Evolutionary conservation across 2,797 vertebrate genomes (phyloP).

Genomic region (Danionella dracula): DNA sequence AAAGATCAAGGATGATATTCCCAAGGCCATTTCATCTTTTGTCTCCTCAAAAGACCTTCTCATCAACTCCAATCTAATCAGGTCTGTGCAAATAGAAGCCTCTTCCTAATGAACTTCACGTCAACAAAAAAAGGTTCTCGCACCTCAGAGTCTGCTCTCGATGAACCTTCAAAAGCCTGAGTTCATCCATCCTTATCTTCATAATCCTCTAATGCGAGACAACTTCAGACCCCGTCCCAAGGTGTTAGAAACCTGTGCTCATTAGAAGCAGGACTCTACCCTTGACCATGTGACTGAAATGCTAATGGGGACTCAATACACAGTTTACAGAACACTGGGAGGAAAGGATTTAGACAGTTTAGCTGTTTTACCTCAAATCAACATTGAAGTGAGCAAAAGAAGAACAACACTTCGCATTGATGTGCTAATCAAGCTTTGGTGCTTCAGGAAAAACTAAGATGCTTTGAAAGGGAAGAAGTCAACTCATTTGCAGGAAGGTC

Average conservation of each 20-base stretch:
- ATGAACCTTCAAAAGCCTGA: conserved; percentile 27
- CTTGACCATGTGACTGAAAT: conserved; percentile 37
- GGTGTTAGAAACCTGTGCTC: conserved; percentile 25
- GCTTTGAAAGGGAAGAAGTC: not conserved
- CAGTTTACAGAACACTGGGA: conserved; percentile 13
- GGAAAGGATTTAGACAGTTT: conserved; percentile 30
- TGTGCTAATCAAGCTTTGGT: conserved; percentile 39
- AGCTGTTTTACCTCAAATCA: conserved; percentile 20
- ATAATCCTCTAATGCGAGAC: conserved; percentile 40
- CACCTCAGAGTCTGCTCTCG: conserved; percentile 42
- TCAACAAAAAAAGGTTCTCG: conserved; percentile 26
- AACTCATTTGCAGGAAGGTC: not conserved
- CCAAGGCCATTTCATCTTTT: not conserved
- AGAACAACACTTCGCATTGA: conserved; percentile 8
- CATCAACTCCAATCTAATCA: not conserved
- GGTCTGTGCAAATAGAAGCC: conserved; percentile 10
- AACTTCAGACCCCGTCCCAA: not conserved
- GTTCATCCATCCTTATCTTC: conserved; percentile 36
- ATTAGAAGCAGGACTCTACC: conserved; percentile 22
- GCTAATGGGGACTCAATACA: conserved; percentile 34
- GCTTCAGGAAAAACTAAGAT: conserved; percentile 19
- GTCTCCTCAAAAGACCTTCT: not conserved
- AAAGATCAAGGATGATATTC: not conserved
- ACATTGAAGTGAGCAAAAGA: conserved; percentile 15
- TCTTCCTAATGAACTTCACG: conserved; percentile 22